Percentiles rank a stretch among this genome's conserved stretches.
Evolutionary conservation across 1,140 invertebrate species (phyloP).

Genomic region (Zaprionus tsacasi): DNA sequence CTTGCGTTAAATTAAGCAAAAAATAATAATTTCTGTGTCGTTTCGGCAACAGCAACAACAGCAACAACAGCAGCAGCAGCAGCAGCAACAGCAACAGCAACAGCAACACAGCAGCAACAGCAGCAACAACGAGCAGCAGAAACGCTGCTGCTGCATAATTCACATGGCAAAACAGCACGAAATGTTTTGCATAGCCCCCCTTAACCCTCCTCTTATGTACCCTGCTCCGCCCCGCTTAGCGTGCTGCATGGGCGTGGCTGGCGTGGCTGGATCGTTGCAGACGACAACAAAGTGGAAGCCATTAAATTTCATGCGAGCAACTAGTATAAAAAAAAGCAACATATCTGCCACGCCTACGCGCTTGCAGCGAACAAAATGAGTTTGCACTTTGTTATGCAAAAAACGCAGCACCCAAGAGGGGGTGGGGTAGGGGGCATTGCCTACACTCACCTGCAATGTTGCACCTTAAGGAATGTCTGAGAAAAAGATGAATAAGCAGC

Average conservation of each 20-base stretch:
- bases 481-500: constrained; percentile 1
- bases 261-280: constrained; percentile 37
- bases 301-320: constrained; percentile 83
- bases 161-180: constrained; percentile 79
- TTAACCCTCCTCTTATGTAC: neutral
- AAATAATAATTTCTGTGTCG: constrained; percentile 40
- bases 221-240: neutral
- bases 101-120: constrained; percentile 21
- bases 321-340: constrained; percentile 54
- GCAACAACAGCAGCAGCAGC: constrained; percentile 1
- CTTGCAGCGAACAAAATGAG: constrained; percentile 71
- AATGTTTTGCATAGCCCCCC: constrained; percentile 64
- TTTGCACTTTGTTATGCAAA: constrained; percentile 82
- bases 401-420: constrained; percentile 32
- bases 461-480: constrained; percentile 72
- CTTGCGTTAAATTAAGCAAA: constrained; percentile 54
- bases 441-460: constrained; percentile 64
- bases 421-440: neutral
- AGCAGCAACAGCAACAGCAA: neutral
- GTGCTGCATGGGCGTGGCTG: constrained; percentile 38
- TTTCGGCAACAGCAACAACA: constrained; percentile 14
- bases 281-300: constrained; percentile 79
- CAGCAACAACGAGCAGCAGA: constrained; percentile 11
- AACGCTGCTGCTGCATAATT: constrained; percentile 70
- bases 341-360: constrained; percentile 74